Percentiles rank a stretch among this genome's conserved stretches.
Conservation (phyloP, 1,140 invertebrate genomes). For the Lysiphlebus fabarum region DNA sequence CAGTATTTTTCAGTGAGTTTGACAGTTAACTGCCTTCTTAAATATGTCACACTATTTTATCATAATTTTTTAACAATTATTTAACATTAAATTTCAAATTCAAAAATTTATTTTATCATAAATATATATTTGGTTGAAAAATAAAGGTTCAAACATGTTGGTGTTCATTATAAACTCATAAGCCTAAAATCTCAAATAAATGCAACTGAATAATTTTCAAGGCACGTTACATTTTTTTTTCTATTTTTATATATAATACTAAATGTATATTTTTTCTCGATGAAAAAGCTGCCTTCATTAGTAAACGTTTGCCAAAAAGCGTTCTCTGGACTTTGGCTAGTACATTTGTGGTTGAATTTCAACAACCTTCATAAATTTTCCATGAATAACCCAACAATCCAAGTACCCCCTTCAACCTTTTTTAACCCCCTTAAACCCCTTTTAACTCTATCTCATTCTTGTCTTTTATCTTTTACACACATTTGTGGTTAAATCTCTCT, state of each 20-base stretch:
- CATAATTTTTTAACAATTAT: not conserved
- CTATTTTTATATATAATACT: not conserved
- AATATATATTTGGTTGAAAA: too few species aligned
- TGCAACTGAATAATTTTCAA: slow-evolving; percentile 10
- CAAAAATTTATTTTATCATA: too few species aligned
- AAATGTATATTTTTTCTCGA: too few species aligned
- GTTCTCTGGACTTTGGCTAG: slow-evolving; percentile 7
- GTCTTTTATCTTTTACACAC: not conserved
- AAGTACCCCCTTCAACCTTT: not conserved
- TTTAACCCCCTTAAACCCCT: not conserved
- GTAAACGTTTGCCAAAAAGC: slow-evolving; percentile 7
- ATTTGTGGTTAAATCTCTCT: not conserved
- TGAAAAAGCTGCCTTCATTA: too few species aligned
- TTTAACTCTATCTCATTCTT: not conserved
- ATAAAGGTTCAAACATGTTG: not conserved
- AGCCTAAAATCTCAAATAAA: slow-evolving; percentile 18
- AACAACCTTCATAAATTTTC: slow-evolving; percentile 14
- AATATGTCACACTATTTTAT: not conserved
- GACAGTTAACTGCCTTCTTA: not conserved
- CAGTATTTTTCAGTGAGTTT: not conserved
- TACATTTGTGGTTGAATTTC: not conserved
- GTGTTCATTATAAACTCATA: slow-evolving; percentile 10
- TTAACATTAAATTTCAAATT: too few species aligned
- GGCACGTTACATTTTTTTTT: too few species aligned
- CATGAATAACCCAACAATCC: slow-evolving; percentile 6